Conservation (phyloP, 2,888 invertebrate genomes). For the Lasioglossum morio region DNA sequence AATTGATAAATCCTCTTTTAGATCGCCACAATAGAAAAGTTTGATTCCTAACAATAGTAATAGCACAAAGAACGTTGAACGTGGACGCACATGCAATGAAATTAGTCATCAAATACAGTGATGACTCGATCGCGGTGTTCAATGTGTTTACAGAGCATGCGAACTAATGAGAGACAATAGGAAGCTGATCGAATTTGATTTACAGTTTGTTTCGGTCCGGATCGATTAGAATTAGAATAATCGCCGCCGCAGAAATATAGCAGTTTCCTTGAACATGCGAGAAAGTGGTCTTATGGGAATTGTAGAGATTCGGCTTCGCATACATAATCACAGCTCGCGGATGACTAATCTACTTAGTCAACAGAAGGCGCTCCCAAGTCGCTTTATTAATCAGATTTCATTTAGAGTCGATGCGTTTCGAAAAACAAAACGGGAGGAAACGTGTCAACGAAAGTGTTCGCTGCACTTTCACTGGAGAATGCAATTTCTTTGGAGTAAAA, state of each 20-base stretch:
- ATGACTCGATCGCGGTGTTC: background rate
- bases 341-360: conserved; percentile 11
- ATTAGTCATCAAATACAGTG: background rate
- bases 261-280: background rate
- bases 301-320: background rate
- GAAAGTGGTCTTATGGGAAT: background rate
- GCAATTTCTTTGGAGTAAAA: background rate
- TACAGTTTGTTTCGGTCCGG: background rate
- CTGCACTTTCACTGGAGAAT: background rate
- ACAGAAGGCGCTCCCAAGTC: background rate
- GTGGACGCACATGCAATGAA: background rate
- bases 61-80: background rate
- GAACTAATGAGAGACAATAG: background rate
- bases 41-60: background rate
- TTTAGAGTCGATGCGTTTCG: background rate
- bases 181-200: background rate
- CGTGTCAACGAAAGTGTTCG: background rate
- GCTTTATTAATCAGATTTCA: background rate
- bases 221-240: background rate
- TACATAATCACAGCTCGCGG: background rate
- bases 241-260: background rate
- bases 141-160: background rate
- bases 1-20: background rate
- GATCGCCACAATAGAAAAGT: background rate
- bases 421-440: background rate